phyloP scores from a whole-genome alignment of 2,113 vertebrate genomes.

The Orthonyx spaldingii region DNA sequence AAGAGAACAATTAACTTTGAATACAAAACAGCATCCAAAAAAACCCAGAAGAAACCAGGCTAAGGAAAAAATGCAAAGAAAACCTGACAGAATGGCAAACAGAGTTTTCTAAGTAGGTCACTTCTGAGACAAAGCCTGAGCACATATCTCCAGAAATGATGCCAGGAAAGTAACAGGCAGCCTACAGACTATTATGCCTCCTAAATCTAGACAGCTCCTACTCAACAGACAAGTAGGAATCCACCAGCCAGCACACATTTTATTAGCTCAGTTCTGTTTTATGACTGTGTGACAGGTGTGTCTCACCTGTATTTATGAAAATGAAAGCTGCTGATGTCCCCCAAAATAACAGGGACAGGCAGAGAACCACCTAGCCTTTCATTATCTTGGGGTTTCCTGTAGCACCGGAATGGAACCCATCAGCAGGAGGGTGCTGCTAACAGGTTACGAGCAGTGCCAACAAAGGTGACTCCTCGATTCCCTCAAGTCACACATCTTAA shows the following conservation, averaged over 20 bases:
- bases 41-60: background rate
- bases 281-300: background rate
- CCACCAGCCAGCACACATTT: background rate
- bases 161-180: background rate
- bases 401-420: slow-evolving; percentile 54
- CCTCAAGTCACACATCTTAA: background rate
- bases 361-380: background rate
- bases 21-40: background rate
- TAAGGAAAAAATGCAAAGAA: background rate
- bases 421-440: slow-evolving; percentile 21
- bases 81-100: background rate
- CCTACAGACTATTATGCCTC: background rate
- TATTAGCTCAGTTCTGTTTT: background rate
- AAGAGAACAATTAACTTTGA: background rate
- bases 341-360: slow-evolving; percentile 6
- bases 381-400: background rate
- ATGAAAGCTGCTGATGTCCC: background rate
- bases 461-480: background rate
- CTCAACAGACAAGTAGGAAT: background rate
- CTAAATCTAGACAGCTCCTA: background rate
- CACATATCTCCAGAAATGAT: background rate
- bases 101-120: background rate
- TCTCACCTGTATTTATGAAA: background rate
- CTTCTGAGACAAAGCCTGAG: background rate
- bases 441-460: slow-evolving; percentile 43